A percentile compares a stretch with the other conserved stretches of the same genome.
These are phyloP conservation scores for Orchestia grillus DNA, from an alignment of 1,140 invertebrate genomes.

Conservation along the genomic window DNA sequence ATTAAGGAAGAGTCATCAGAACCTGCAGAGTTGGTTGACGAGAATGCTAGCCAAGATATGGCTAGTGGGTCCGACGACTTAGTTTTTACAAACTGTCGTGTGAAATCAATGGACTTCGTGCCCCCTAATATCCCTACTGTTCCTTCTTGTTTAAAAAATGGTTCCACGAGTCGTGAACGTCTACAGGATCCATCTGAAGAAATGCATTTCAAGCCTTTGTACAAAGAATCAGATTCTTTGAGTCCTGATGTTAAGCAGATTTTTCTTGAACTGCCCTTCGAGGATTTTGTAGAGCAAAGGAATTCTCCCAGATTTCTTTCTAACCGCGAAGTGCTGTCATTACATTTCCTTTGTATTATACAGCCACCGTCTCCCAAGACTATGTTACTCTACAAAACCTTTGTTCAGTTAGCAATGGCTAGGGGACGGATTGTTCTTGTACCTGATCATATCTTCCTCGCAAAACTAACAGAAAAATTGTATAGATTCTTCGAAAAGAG, in stretches of 20 bases:
- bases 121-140: background rate
- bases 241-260: background rate
- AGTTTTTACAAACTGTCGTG: background rate
- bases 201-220: background rate
- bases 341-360: background rate
- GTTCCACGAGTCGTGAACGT: background rate
- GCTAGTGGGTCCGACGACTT: background rate
- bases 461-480: background rate
- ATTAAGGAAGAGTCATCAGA: background rate
- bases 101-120: background rate
- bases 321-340: background rate
- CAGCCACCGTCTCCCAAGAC: background rate
- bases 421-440: background rate
- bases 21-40: background rate
- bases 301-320: background rate
- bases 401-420: background rate
- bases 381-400: background rate
- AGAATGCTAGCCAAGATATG: background rate
- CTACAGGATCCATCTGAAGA: background rate
- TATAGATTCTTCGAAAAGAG: background rate
- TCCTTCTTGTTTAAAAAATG: background rate
- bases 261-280: background rate
- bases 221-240: background rate
- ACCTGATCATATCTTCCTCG: slow-evolving; percentile 16
- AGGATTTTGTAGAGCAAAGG: background rate